phyloP scores from a whole-genome alignment of 2,113 vertebrate genomes.

The Apodemus sylvaticus region DNA sequence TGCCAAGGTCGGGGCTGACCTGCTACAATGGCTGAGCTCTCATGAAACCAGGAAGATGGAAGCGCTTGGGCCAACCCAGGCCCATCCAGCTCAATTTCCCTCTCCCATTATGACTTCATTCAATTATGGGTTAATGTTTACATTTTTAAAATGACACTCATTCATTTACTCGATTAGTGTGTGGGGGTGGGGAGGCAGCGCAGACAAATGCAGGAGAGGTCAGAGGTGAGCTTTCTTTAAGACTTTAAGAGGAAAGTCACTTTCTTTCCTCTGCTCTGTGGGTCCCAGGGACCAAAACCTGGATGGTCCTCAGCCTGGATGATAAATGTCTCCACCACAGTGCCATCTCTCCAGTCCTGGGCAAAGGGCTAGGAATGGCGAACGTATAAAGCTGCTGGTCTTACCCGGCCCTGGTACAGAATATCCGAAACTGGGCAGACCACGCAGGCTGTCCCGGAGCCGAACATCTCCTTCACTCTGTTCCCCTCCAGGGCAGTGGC shows the following conservation, averaged over 20 bases:
- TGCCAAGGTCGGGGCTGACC: background rate
- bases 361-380: background rate
- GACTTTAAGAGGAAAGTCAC: too few relatives aligned
- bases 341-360: background rate
- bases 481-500: slow-evolving; percentile 85
- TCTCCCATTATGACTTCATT: background rate
- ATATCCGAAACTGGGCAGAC: slow-evolving; percentile 91
- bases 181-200: background rate
- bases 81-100: background rate
- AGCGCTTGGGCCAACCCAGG: background rate
- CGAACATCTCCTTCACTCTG: slow-evolving; percentile 94
- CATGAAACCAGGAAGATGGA: background rate
- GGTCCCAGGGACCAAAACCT: background rate
- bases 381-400: background rate
- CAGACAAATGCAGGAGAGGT: background rate
- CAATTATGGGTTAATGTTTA: background rate
- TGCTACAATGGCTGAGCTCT: too few relatives aligned
- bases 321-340: background rate
- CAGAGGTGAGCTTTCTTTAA: background rate
- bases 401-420: slow-evolving; percentile 91
- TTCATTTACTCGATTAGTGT: background rate
- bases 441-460: slow-evolving; percentile 93
- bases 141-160: background rate
- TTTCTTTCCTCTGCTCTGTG: background rate
- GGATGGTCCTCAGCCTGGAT: background rate